Base-by-base conservation (phyloP, 2,797 vertebrate species). In the Glossophaga mutica region DNA sequence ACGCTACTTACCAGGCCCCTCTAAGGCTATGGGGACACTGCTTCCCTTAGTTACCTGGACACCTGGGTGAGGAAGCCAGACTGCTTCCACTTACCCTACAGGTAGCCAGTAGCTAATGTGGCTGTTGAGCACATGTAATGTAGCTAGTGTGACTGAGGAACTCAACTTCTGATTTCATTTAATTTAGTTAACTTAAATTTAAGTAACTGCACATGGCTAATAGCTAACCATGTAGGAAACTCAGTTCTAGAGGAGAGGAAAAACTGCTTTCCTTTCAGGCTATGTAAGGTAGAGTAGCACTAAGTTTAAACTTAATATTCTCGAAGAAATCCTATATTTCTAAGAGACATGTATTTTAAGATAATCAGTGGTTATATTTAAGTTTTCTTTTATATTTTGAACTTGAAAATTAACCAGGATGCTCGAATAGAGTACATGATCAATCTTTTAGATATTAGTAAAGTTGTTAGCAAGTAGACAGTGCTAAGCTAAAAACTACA, bases 391-490 rank as follows among this genome's bases (percentile, higher is more conserved):
- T 95, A 24, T 83, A 0, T 29, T 94, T 96, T 85, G 42, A 96
- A 71, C 65, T 94, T 97, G 48, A 89, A 92, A 91, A 55, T 97
- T 88, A 94, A 86, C n/a, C n/a, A 79, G 32, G 19, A 55, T 48
- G 1, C 7, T 97, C 96, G 48, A 93, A 6, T 95, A 96, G 48
- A 93, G 7, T 95, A 96, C 26, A 67, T 73, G 71, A 29, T 90
- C 91, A 34, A 16, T 52, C 87, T 67, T 92, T 92, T 97, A 73
- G 32, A 67, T 96, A 70, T 94, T 90, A 94, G 73, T 81, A 55
- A 29, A 74, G 19, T 74, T 74, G 19, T 87, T 94, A 91, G 46
- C 18, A 94, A 91, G 55, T 67, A 92, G 83, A 96, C 84, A 91
- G 77, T 74, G 24, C 39, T 71, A 73, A 79, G 67, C 3, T 82